Evolutionary conservation across 2,797 vertebrate species (phyloP).

Genomic region (Pampus argenteus): DNA sequence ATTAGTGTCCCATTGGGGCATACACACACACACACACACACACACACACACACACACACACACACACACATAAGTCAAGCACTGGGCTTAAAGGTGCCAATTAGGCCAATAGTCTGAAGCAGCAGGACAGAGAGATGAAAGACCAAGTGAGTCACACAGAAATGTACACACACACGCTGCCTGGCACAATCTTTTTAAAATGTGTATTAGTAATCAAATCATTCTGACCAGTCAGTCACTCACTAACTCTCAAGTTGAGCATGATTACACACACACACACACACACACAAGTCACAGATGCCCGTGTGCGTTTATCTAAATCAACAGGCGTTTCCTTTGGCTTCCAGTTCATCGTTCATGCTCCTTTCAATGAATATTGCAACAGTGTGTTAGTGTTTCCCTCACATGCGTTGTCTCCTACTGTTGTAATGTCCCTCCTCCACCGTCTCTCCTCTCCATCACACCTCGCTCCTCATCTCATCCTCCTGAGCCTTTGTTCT

Average conservation of each 20-base stretch:
- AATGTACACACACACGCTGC: constrained; percentile 1
- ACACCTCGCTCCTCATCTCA: constrained; percentile 24
- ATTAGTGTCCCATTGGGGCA: constrained; percentile 59
- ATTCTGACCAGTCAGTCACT: constrained; percentile 40
- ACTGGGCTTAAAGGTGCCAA: constrained; percentile 60
- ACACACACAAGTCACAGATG: constrained; percentile 20
- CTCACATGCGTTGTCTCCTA: constrained; percentile 59
- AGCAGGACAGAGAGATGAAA: constrained; percentile 51
- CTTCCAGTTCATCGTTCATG: constrained; percentile 73
- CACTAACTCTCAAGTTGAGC: constrained; percentile 5
- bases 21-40: constrained; percentile 7
- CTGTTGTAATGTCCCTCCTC: constrained; percentile 50
- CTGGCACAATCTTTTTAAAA: constrained; percentile 23
- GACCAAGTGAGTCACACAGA: constrained; percentile 20
- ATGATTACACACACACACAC: constrained; percentile 21
- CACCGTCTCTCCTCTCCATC: constrained; percentile 1
- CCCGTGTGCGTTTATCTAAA: constrained; percentile 58
- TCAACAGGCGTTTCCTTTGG: constrained; percentile 73
- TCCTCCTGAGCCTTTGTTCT: constrained; percentile 71
- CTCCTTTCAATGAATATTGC: constrained; percentile 73
- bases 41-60: constrained; percentile 21
- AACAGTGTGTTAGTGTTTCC: constrained; percentile 61
- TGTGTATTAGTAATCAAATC: constrained; percentile 18
- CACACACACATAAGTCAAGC: too few species aligned
- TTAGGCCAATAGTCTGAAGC: constrained; percentile 61